Percentiles rank a stretch among this genome's conserved stretches.
Evolutionary conservation across 2,113 vertebrate genomes (phyloP).

Genomic region (Casuarius casuarius): DNA sequence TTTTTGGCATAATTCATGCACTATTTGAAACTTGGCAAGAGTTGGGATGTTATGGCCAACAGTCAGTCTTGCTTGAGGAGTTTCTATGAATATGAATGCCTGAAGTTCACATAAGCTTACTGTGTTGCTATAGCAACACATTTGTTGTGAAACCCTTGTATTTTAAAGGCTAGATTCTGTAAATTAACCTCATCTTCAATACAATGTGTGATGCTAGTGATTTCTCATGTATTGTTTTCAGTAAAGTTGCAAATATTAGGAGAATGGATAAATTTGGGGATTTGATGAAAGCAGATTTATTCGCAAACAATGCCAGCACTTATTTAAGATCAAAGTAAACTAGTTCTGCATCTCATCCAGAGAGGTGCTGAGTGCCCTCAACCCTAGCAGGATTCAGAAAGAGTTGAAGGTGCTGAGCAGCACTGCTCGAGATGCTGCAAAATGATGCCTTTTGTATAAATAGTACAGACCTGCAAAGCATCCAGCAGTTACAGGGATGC

Average conservation of each 20-base stretch:
- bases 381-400: not conserved
- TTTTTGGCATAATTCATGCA: conserved; percentile 81
- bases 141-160: conserved; percentile 80
- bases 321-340: conserved; percentile 12
- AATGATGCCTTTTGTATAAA: not conserved
- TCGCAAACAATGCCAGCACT: not conserved
- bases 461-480: not conserved
- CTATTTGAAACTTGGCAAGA: conserved; percentile 82
- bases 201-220: conserved; percentile 45
- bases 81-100: conserved; percentile 82
- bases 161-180: conserved; percentile 73
- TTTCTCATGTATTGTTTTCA: conserved; percentile 41
- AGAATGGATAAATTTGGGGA: not conserved
- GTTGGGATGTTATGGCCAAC: conserved; percentile 75
- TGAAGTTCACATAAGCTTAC: conserved; percentile 81
- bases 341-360: not conserved
- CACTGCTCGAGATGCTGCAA: not conserved
- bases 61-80: conserved; percentile 83
- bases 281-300: not conserved
- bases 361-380: not conserved
- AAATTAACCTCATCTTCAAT: conserved; percentile 71
- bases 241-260: not conserved
- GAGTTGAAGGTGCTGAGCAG: not conserved
- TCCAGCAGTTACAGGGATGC: not conserved
- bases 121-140: conserved; percentile 74